Conservation (phyloP, 2,113 vertebrate species). For the Stegastes partitus region DNA sequence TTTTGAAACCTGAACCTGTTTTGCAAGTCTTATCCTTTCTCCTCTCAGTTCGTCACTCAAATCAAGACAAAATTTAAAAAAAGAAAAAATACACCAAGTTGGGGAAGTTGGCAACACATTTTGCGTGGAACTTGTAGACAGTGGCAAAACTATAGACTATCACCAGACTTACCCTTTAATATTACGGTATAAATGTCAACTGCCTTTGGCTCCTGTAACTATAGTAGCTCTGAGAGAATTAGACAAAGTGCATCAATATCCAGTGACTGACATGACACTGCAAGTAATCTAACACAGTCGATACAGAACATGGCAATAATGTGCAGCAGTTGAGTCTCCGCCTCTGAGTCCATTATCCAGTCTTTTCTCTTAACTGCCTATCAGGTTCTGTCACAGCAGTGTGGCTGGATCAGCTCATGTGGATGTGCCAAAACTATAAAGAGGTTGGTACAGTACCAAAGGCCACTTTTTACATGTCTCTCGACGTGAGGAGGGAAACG, state of each 20-base stretch:
- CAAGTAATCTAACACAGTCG: slow-evolving; percentile 64
- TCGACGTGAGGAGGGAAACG: not conserved
- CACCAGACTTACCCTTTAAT: slow-evolving; percentile 30
- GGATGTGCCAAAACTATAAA: slow-evolving; percentile 46
- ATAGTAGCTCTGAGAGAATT: slow-evolving; percentile 71
- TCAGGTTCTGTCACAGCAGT: slow-evolving; percentile 2
- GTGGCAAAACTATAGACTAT: slow-evolving; percentile 24
- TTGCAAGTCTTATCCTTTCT: not conserved
- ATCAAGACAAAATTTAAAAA: not conserved
- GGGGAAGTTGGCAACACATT: not conserved
- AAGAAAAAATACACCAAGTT: rapidly evolving
- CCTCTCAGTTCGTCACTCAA: too few relatives aligned
- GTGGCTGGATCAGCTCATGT: slow-evolving; percentile 27
- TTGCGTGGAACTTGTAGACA: slow-evolving; percentile 27
- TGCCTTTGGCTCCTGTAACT: slow-evolving; percentile 78
- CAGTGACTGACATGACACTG: slow-evolving; percentile 74
- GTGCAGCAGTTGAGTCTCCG: slow-evolving; percentile 49
- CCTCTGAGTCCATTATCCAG: slow-evolving; percentile 28
- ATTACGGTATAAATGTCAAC: slow-evolving; percentile 50
- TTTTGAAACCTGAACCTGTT: not conserved
- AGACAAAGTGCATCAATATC: slow-evolving; percentile 80
- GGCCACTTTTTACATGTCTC: slow-evolving; percentile 49
- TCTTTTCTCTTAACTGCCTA: not conserved
- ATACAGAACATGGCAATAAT: slow-evolving; percentile 59
- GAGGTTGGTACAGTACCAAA: slow-evolving; percentile 34